Base-by-base conservation (phyloP, 2,888 invertebrate genomes). In the Drosophila lacicola region DNA sequence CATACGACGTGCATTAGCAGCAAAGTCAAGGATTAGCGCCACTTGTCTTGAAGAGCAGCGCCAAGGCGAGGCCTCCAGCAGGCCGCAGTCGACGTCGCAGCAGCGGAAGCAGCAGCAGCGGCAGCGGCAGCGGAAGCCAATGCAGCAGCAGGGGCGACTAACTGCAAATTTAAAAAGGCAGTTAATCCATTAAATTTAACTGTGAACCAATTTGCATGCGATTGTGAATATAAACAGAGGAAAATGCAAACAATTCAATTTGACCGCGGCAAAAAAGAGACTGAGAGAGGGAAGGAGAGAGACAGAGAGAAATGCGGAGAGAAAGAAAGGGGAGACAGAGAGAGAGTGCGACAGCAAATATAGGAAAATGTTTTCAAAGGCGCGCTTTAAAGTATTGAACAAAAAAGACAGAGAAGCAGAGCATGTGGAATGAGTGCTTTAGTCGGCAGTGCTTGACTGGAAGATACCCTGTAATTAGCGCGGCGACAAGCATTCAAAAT, bases 1-100 rank as follows among this genome's bases (percentile, higher is more conserved):
- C 85, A 85, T 85, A 85, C 87, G 85, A 87, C 85, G 85, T 85
- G 85, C 85, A 85, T 85, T 87, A 85, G 85, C 85, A 87, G 87
- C 87, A 85, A 85, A 85, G 87, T 85, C 85, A 85, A 85, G 85
- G 85, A 85, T 85, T 85, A 85, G 82, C 85, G 84, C 84, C 87
- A 87, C 87, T 85, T 82, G 85, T 80, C 81, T 75, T 85, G 63
- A 81, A 84, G 87, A 84, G 82, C 67, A 67, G 36, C 60, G 45
- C 57, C 69, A 56, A 51, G 50, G 58, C 33, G 65, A 34, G 21
- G 42, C 39, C 4, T 29, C 29, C 51, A n/a, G 49, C 51, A n/a
- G 49, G 36, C 49, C 19, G 14, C 19, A 14, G 50, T 21, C 8
- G 8, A 29, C 29, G 29, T 8, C 36, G 21, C n/a, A 21, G 47